phyloP scores from a whole-genome alignment of 2,888 invertebrate genomes.

The Hymenopus coronatus region DNA sequence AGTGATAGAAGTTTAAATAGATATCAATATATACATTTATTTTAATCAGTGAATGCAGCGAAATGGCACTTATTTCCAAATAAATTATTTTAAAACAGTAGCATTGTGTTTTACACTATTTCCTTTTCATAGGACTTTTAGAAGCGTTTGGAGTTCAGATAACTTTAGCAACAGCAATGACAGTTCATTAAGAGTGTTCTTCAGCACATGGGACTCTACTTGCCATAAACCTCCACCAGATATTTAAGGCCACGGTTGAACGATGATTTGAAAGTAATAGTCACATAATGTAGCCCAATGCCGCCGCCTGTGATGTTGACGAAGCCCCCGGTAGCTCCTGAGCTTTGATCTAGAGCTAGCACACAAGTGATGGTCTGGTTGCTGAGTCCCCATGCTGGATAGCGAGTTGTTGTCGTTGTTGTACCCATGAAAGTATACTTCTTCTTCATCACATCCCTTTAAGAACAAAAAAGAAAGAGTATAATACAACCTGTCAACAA shows the following conservation, averaged over 20 bases:
- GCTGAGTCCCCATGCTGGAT: conserved; percentile 34
- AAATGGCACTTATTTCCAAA: too few species aligned
- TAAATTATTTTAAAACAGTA: too few species aligned
- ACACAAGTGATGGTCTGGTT: conserved; percentile 44
- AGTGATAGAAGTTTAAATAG: too few species aligned
- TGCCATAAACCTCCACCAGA: conserved; percentile 47
- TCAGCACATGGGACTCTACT: background rate
- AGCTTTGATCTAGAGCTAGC: conserved; percentile 46
- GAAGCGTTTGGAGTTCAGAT: too few species aligned
- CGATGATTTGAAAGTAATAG: conserved; percentile 49
- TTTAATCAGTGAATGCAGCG: too few species aligned
- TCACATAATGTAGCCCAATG: conserved; percentile 42
- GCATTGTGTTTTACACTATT: too few species aligned
- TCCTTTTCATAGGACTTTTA: too few species aligned
- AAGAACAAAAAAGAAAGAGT: too few species aligned
- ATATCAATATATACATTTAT: too few species aligned
- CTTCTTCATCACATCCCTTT: conserved; percentile 38
- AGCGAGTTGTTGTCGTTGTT: conserved; percentile 37
- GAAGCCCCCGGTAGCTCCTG: conserved; percentile 49
- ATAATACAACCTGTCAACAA: too few species aligned
- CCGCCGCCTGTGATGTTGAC: conserved; percentile 47
- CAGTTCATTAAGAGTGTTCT: too few species aligned
- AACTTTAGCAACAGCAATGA: too few species aligned
- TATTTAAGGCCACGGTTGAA: conserved; percentile 49
- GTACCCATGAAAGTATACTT: conserved; percentile 40